Evolutionary conservation across 2,888 invertebrate species (phyloP), one percentile per base, ranked within the genome.

Genomic region (Neocrepidodera transversa): DNA sequence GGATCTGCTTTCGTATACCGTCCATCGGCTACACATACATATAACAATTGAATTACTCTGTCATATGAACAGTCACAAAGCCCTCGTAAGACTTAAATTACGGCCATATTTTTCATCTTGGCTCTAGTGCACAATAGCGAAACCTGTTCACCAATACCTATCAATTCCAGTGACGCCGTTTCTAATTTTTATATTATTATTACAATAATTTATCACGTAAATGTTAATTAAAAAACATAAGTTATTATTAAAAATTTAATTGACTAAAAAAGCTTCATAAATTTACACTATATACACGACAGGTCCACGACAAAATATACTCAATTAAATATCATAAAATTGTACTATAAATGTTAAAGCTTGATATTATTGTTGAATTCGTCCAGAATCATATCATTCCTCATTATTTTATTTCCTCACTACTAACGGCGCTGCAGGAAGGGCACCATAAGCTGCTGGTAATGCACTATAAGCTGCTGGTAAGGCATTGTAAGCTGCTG

Each of bases 231-330:
- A n/a, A n/a, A n/a, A n/a, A n/a, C n/a, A n/a, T n/a, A n/a, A n/a
- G n/a, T n/a, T n/a, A n/a, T n/a, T n/a, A n/a, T n/a, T n/a, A 54
- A 45, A 52, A 47, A 47, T 47, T n/a, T n/a, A n/a, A n/a, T n/a
- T n/a, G n/a, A 30, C 38, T n/a, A n/a, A n/a, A n/a, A 53, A 32
- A 57, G 43, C 57, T 50, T 51, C 57, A 57, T 47, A 50, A 42
- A 50, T 57, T 42, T 49, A 51, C 50, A 51, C 43, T 57, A 57
- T 57, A 57, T 43, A 51, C 57, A 57, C 35, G 57, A 50, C 57
- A 57, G 36, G 50, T 51, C 26, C n/a, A n/a, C n/a, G n/a, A n/a
- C n/a, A n/a, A n/a, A n/a, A n/a, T n/a, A n/a, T n/a, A 35, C 36
- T 50, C 23, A 32, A 11, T 49, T 17, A 7, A 14, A 38, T 8